Evolutionary conservation across 2,888 invertebrate genomes (phyloP).

Genomic region (Alcis repandata): DNA sequence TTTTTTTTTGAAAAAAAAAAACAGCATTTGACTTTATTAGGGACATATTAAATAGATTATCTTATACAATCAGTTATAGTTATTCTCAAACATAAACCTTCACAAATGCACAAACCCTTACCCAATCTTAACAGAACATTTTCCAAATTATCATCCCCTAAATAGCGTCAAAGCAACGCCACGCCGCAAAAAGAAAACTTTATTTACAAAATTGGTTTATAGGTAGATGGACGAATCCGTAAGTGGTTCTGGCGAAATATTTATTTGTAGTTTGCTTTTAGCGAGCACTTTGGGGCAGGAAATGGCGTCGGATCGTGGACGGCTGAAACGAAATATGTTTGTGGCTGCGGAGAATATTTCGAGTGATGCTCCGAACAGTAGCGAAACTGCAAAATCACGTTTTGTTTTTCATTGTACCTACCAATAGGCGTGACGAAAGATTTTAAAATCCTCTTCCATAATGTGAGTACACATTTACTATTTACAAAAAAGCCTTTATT

Average conservation of each 20-base stretch:
- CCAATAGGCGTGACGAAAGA: no score
- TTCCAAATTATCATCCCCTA: background rate
- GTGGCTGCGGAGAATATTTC: slow-evolving; percentile 19
- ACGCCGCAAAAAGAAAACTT: slow-evolving; percentile 23
- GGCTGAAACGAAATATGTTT: slow-evolving; percentile 22
- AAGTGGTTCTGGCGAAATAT: slow-evolving; percentile 59
- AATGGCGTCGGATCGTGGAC: slow-evolving; percentile 38
- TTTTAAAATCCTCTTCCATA: no score
- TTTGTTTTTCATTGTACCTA: no score
- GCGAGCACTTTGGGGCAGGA: slow-evolving; percentile 58
- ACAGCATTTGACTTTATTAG: no score
- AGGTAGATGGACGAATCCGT: slow-evolving; percentile 48
- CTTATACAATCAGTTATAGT: no score
- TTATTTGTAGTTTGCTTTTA: slow-evolving; percentile 64
- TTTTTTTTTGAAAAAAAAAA: no score
- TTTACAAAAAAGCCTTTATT: no score
- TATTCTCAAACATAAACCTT: no score
- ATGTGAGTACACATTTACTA: no score
- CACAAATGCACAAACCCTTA: background rate
- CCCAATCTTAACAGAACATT: background rate
- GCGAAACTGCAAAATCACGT: no score
- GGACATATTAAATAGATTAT: no score
- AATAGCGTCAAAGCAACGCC: background rate
- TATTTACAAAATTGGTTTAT: slow-evolving; percentile 52
- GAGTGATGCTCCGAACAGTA: no score